Conservation (phyloP, 2,888 invertebrate species). For the Ormyrus labotus region DNA sequence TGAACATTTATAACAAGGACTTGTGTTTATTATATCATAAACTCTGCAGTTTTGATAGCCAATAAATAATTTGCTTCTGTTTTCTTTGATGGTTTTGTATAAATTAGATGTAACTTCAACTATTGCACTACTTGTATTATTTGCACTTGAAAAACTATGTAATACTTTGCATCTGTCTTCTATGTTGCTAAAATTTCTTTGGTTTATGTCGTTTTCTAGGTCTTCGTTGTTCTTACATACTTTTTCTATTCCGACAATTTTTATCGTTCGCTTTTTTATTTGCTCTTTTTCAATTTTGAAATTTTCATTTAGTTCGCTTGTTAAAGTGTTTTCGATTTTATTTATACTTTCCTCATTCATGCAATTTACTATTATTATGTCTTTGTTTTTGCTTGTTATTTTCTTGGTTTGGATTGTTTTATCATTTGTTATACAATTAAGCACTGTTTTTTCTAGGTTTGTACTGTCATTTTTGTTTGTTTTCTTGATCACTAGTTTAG, state of each 20-base stretch:
- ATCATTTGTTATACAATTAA: too few relatives aligned
- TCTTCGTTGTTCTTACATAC: not conserved
- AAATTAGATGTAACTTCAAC: not conserved
- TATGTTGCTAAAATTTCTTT: slow-evolving; percentile 2
- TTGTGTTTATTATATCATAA: not conserved
- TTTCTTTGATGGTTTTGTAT: not conserved
- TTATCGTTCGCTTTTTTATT: not conserved
- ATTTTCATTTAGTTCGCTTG: not conserved
- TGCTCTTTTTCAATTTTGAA: not conserved
- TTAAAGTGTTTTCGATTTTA: too few relatives aligned
- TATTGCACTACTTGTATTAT: not conserved
- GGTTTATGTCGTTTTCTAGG: not conserved
- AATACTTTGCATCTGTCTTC: not conserved
- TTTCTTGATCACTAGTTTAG: not conserved
- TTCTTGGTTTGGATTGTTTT: too few relatives aligned
- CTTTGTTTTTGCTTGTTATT: too few relatives aligned
- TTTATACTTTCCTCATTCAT: too few relatives aligned
- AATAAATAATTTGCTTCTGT: too few relatives aligned
- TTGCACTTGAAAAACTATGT: not conserved
- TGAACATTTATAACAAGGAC: not conserved
- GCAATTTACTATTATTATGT: slow-evolving; percentile 1
- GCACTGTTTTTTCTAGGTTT: too few relatives aligned
- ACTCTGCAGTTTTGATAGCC: too few relatives aligned
- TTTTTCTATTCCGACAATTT: not conserved
- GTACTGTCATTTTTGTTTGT: not conserved